Base-by-base conservation (phyloP, 2,113 vertebrate species). In the Cebidichthys violaceus region DNA sequence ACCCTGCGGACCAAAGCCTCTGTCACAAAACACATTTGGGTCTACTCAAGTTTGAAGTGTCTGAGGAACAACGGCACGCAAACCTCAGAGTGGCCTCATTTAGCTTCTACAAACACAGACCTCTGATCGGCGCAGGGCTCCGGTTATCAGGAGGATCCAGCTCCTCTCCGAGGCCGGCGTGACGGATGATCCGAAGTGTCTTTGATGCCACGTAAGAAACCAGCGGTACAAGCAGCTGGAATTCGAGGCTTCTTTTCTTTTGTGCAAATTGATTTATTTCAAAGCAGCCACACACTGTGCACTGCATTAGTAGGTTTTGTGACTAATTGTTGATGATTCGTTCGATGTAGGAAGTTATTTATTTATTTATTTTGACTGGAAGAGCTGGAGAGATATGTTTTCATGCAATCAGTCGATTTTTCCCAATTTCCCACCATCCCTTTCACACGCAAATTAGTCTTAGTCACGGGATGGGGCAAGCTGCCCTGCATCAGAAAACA, bases 1-100 rank as follows among this genome's bases (percentile, higher is more conserved):
- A 84, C 91, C 82, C 89, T 75, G 84, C 22, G 88, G 91, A 88
- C 89, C 27, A 0, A 5, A 22, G 67, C 72, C 86, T 59, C 77
- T 71, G 88, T 90, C 80, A 82, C 10, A 31, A 62, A 86, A 86
- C 84, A 91, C 84, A 87, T 82, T 92, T 87, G 88, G 84, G 82
- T 87, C 61, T 68, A 73, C 77, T 88, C 81, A 59, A 66, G 68
- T 9, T 33, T 79, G 43, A 86, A 82, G 85, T 70, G 85, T 87
- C 62, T 67, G 81, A 79, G 83, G 75, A 60, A 81, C 73, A 69
- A 66, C 2, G 52, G 81, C 88, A 87, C 61, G 75, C 85, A 82
- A 86, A n/a, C 47, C 52, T 37, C 75, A 15, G 22, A 62, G 13
- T 14, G 7, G 22, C 37, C 50, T 24, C 60, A 0, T 39, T 29